Base-by-base conservation (phyloP, 2,888 invertebrate genomes). In the Drosophila multiciliata region DNA sequence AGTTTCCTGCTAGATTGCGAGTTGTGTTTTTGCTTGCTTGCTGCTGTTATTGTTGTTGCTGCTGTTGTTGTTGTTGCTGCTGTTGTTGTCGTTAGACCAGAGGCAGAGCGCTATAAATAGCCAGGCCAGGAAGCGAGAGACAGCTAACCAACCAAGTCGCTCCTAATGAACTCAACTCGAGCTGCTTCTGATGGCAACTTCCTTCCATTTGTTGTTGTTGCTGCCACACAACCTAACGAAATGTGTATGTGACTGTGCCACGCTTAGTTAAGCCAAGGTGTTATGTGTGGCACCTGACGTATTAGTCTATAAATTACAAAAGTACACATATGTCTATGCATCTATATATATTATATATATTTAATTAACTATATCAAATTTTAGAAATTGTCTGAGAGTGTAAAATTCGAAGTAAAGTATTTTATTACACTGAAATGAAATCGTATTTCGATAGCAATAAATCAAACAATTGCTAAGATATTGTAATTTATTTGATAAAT, bases 121-220 rank as follows among this genome's bases (percentile, higher is more conserved):
- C 40, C 20, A 33, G 17, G 61, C 50, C 38, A 53, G 53, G 49
- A 57, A 67, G 49, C 57, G 29, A 68, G 69, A 32, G n/a, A 26
- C 26, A 50, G 50, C 29, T 9, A 40, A 38, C 66, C 50, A 86
- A 45, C 45, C 45, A 45, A 45, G 70, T 64, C 75, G 88, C 42
- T 65, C 76, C 77, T 87, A 85, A 87, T 83, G 73, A 83, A 83
- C 83, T 83, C 75, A 75, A 26, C 54, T 36, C 36, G 54, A 36
- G 83, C 76, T 73, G 68, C 67, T 78, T 70, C 75, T 75, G 81
- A 74, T 88, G 84, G 73, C n/a, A 86, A 82, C 85, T 89, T 80
- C 80, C 87, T 80, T 89, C 78, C 74, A 81, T 83, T 73, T 70
- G 66, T 66, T 73, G 66, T 66, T 73, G 83, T 76, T 78, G 80